Evolutionary conservation across 2,113 vertebrate species (phyloP), one percentile per base, ranked within the genome.

Genomic region (Apteryx owenii): DNA sequence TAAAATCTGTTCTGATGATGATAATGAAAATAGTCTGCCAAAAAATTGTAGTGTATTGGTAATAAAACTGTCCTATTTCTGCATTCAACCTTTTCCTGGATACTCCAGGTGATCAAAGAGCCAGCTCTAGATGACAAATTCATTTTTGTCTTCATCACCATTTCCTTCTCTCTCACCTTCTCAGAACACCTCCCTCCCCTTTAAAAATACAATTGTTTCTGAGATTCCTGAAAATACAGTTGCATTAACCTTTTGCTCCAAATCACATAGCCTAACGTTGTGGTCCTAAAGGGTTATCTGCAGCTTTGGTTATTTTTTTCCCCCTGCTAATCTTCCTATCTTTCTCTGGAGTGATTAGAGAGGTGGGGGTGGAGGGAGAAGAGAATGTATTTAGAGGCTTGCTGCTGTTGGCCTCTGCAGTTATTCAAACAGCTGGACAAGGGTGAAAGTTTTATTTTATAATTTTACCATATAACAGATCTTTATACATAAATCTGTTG

Each of bases 301-400:
- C 83, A 96, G 93, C 95, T 97, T 96, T 95, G 88, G 94, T 93
- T 96, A 91, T 96, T 96, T 97, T 97, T 97, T 96, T 71, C 68
- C 53, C 66, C 86, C 85, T 96, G 91, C 91, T 98, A 97, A 98
- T 98, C 97, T 96, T 98, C 96, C 97, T 97, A 97, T 97, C 94
- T 97, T 97, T 86, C 91, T 96, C 86, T 84, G 95, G 96, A 97
- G 96, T 96, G 96, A 98, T 98, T 97, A 97, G 92, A 88, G 93
- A 70, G 0, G 5, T 85, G 81, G 91, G 95, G 94, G 93, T 95
- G 91, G 97, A 85, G 73, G 50, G 50, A 96, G 79, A 61, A 44
- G 56, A 91, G 88, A 73, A 83, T 90, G 92, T 89, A 87, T 96
- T 96, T 93, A 80, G 82, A 87, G 83, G 76, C 84, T 95, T 81